Conservation (phyloP, 2,797 vertebrate species). For the Sebastolobus altivelis region DNA sequence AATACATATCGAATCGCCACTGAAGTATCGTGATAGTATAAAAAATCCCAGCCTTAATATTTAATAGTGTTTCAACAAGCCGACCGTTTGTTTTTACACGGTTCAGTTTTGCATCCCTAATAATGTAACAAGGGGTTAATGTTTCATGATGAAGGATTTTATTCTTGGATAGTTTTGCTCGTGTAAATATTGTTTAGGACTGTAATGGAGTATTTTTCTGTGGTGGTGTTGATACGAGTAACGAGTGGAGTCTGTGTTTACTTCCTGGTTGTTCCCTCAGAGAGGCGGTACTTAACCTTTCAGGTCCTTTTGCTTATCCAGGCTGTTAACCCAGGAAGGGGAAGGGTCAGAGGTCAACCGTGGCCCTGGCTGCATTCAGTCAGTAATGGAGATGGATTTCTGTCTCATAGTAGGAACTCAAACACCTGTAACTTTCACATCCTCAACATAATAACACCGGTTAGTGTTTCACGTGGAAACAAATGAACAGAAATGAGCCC, state of each 20-base stretch:
- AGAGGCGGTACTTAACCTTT: conserved; percentile 18
- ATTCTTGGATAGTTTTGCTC: neutral
- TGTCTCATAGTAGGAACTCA: neutral
- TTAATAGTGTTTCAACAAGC: too few species aligned
- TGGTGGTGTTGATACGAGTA: neutral
- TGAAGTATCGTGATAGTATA: too few species aligned
- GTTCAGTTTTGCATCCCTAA: neutral
- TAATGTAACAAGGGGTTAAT: too few species aligned
- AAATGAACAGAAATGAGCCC: neutral
- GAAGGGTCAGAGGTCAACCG: conserved; percentile 1
- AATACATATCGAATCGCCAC: too few species aligned
- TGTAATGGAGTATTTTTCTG: neutral
- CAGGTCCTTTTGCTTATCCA: conserved; percentile 1
- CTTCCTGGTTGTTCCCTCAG: conserved; percentile 12
- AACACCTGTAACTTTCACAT: neutral
- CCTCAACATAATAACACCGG: neutral
- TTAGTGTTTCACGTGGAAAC: neutral
- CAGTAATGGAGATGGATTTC: neutral
- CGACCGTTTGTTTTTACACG: too few species aligned
- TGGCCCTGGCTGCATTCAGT: neutral
- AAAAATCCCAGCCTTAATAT: too few species aligned
- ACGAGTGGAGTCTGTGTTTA: neutral
- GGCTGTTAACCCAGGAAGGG: conserved; percentile 3
- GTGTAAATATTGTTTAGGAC: neutral
- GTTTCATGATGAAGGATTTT: neutral